Evolutionary conservation across 2,797 vertebrate species (phyloP).

Genomic region (Ptychadena robeensis): DNA sequence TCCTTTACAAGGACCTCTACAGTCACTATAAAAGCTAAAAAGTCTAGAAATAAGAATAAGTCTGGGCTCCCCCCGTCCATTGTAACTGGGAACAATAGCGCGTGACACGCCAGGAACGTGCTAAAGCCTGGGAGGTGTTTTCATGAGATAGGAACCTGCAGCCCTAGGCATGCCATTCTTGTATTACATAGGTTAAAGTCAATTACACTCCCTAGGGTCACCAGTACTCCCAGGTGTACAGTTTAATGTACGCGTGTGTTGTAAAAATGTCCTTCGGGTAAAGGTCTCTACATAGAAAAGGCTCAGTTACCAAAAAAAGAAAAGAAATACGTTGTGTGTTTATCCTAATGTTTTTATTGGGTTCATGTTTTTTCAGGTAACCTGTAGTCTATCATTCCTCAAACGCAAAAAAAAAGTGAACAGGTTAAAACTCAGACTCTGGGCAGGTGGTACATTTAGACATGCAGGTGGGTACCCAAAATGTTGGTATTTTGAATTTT

Average conservation of each 20-base stretch:
- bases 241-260: not conserved
- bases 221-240: constrained; percentile 14
- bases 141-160: constrained; percentile 4
- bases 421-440: too few species aligned
- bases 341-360: not conserved
- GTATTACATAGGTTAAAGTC: constrained; percentile 36
- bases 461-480: too few species aligned
- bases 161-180: constrained; percentile 35
- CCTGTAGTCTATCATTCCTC: not conserved
- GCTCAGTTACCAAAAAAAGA: not conserved
- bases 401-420: too few species aligned
- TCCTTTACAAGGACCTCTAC: not conserved
- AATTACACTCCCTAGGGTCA: constrained; percentile 34
- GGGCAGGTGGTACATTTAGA: too few species aligned
- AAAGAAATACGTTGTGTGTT: not conserved
- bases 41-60: not conserved
- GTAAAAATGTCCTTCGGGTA: constrained; percentile 3
- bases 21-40: not conserved
- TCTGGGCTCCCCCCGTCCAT: not conserved
- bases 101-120: not conserved
- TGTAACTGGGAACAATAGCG: not conserved
- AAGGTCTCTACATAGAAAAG: not conserved
- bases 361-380: not conserved
- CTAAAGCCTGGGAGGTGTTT: not conserved
- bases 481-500: too few species aligned